Conservation (phyloP, 2,113 vertebrate species). For the Oreochromis tanganicae region DNA sequence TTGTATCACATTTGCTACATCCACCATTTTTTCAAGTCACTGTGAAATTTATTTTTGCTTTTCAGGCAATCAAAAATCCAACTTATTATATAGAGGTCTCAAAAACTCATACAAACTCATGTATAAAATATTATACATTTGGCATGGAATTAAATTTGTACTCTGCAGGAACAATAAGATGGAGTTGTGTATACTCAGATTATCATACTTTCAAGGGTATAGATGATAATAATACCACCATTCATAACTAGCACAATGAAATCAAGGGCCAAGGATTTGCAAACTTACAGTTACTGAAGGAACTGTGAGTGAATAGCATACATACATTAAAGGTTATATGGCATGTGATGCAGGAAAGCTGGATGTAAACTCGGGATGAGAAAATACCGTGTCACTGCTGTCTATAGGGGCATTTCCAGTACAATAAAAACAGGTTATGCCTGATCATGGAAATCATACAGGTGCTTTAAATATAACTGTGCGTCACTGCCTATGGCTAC, state of each 20-base stretch:
- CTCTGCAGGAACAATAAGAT: not conserved
- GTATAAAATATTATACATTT: not conserved
- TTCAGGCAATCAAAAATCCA: not conserved
- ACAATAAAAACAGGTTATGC: not conserved
- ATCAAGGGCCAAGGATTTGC: not conserved
- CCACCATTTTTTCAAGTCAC: too few relatives aligned
- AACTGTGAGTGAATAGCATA: not conserved
- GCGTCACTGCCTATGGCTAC: not conserved
- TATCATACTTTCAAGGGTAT: not conserved
- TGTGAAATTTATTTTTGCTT: too few relatives aligned
- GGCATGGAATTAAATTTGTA: not conserved
- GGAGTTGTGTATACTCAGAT: not conserved
- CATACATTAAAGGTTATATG: not conserved
- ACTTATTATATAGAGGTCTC: not conserved
- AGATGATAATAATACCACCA: fast-evolving
- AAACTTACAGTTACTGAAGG: not conserved
- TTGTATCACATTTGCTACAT: too few relatives aligned
- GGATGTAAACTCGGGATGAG: not conserved
- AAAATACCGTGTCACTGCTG: not conserved
- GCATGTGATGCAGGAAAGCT: not conserved
- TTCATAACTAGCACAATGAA: not conserved
- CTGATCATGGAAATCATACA: not conserved
- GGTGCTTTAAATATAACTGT: conserved; percentile 1
- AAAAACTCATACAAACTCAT: not conserved
- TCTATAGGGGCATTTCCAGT: not conserved